phyloP scores from a whole-genome alignment of 2,113 vertebrate species.

The Nematolebias whitei region DNA sequence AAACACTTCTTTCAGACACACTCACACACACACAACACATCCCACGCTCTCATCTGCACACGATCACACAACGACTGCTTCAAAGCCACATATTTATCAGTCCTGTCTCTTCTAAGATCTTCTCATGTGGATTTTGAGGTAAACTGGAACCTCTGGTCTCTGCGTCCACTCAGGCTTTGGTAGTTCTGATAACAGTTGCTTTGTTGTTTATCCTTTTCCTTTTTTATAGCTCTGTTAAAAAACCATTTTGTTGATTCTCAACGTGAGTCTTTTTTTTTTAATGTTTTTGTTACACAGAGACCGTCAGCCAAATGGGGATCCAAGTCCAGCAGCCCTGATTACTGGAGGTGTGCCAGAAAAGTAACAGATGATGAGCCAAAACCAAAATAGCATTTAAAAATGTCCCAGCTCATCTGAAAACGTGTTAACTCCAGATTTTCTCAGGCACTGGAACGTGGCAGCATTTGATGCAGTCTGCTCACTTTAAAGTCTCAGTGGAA shows the following conservation, averaged over 20 bases:
- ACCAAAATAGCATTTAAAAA: slow-evolving; percentile 10
- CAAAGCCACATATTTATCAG: slow-evolving; percentile 74
- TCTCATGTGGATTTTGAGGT: slow-evolving; percentile 50
- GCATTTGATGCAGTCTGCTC: background rate
- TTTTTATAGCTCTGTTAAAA: background rate
- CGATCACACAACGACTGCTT: slow-evolving; percentile 67
- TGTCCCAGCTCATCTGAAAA: background rate
- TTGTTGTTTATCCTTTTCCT: background rate
- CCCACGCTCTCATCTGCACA: slow-evolving; percentile 75
- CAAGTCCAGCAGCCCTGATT: slow-evolving; percentile 6
- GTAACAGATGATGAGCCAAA: slow-evolving; percentile 8
- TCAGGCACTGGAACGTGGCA: background rate
- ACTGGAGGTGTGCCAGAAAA: background rate
- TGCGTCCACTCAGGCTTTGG: background rate
- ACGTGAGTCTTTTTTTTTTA: no score
- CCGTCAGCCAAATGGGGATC: slow-evolving; percentile 8
- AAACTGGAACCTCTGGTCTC: slow-evolving; percentile 20
- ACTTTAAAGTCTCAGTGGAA: background rate
- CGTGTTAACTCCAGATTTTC: background rate
- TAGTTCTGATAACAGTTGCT: background rate
- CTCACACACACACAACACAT: slow-evolving; percentile 53
- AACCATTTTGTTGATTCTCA: background rate
- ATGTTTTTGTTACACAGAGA: background rate
- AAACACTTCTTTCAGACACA: slow-evolving; percentile 39
- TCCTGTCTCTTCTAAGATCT: slow-evolving; percentile 61